These are phyloP conservation scores for Zophobas atratus DNA, from an alignment of 1,140 invertebrate species.

Conservation along the genomic window DNA sequence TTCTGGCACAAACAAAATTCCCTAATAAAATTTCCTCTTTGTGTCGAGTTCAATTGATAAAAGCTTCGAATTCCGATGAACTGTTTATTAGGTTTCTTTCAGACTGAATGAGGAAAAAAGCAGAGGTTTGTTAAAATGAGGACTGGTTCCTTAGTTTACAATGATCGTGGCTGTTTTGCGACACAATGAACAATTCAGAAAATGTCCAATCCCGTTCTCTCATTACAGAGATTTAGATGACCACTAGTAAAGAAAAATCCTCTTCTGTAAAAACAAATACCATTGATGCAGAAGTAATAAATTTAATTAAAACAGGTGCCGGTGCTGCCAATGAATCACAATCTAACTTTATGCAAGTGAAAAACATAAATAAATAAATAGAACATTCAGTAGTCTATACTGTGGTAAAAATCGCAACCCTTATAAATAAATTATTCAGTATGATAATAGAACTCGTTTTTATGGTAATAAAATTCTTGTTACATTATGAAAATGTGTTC, in stretches of 20 bases:
- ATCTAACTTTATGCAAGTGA: too few relatives aligned
- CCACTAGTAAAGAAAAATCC: not conserved
- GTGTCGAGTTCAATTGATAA: conserved; percentile 27
- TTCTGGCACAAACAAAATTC: conserved; percentile 25
- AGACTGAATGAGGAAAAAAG: conserved; percentile 23
- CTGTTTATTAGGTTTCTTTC: conserved; percentile 43
- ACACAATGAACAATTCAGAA: conserved; percentile 9
- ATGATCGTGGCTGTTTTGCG: not conserved
- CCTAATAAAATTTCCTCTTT: conserved; percentile 34
- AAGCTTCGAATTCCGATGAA: conserved; percentile 35
- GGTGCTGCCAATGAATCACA: too few relatives aligned
- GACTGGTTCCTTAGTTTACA: conserved; percentile 15
- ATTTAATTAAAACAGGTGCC: too few relatives aligned
- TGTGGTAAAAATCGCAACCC: too few relatives aligned
- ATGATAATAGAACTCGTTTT: too few relatives aligned
- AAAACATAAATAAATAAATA: too few relatives aligned
- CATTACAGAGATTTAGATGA: conserved; percentile 4
- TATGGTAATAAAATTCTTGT: too few relatives aligned
- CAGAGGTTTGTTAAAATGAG: conserved; percentile 6
- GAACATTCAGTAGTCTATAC: too few relatives aligned
- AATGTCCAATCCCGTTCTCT: conserved; percentile 6
- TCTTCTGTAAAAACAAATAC: too few relatives aligned
- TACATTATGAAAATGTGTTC: too few relatives aligned
- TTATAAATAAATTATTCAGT: too few relatives aligned
- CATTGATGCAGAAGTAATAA: too few relatives aligned